Evolutionary conservation across 2,113 vertebrate genomes (phyloP).

Genomic region (Myanophis thanlyinensis): DNA sequence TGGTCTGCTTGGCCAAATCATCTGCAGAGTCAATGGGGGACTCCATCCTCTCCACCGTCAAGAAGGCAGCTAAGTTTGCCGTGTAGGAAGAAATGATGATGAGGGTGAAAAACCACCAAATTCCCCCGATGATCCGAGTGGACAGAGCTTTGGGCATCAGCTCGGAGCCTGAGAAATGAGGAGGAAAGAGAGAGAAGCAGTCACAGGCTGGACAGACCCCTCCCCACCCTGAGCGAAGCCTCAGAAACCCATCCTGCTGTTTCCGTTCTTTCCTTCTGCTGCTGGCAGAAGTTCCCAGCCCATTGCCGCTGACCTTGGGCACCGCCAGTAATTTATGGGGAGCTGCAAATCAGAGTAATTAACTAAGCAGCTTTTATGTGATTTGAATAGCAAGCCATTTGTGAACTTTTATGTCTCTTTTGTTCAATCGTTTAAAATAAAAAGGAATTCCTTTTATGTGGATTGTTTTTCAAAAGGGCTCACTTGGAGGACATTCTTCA

Average conservation of each 20-base stretch:
- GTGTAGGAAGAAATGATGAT: conserved; percentile 99
- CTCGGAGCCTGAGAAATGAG: conserved; percentile 83
- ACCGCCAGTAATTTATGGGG: conserved; percentile 59
- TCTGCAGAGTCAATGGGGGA: conserved; percentile 94
- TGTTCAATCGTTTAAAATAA: conserved; percentile 62
- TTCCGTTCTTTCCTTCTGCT: background rate
- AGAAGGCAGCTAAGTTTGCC: conserved; percentile 95
- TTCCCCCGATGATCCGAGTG: conserved; percentile 96
- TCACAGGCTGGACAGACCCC: background rate
- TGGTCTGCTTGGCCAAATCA: conserved; percentile 97
- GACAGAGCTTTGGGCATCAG: conserved; percentile 99
- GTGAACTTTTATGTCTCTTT: conserved; percentile 72
- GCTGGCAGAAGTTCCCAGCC: conserved; percentile 42
- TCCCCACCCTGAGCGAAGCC: background rate
- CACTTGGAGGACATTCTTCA: conserved; percentile 72
- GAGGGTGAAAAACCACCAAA: conserved; percentile 99
- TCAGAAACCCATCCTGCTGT: background rate
- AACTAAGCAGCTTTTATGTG: conserved; percentile 72
- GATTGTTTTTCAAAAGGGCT: conserved; percentile 67
- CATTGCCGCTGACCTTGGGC: conserved; percentile 64
- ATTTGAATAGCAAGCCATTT: conserved; percentile 72
- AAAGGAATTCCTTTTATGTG: conserved; percentile 61
- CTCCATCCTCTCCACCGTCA: conserved; percentile 97
- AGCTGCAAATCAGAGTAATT: conserved; percentile 74
- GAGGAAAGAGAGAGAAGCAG: background rate